Evolutionary conservation across 2,113 vertebrate genomes (phyloP).

Genomic region (Arizona elegans): DNA sequence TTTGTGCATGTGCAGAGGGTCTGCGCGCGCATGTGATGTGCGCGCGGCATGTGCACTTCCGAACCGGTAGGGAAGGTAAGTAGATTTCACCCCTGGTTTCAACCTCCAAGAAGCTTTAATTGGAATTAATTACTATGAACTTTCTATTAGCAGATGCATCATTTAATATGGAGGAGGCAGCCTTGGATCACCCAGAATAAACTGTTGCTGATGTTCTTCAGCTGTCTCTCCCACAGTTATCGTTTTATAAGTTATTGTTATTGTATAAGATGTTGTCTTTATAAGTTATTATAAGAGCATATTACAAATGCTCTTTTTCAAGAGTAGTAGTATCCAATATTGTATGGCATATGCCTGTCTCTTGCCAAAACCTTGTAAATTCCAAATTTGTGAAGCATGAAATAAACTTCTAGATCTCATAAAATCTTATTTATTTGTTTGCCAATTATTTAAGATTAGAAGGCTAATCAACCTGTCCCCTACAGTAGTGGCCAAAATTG

Average conservation of each 20-base stretch:
- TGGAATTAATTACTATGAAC: not conserved
- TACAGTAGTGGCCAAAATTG: no score
- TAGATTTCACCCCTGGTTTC: not conserved
- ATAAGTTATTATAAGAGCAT: not conserved
- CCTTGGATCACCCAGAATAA: not conserved
- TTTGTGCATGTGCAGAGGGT: no score
- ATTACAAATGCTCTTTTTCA: not conserved
- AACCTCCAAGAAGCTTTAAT: not conserved
- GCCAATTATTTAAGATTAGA: not conserved
- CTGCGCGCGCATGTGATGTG: no score
- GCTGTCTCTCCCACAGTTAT: not conserved
- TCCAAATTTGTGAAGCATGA: not conserved
- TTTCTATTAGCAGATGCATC: not conserved
- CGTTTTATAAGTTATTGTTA: not conserved
- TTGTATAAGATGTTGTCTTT: no score
- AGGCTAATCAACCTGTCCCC: not conserved
- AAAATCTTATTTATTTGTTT: not conserved
- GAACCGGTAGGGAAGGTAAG: no score
- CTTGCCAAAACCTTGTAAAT: not conserved
- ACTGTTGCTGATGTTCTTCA: not conserved
- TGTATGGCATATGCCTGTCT: not conserved
- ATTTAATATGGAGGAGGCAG: not conserved
- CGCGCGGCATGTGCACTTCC: no score
- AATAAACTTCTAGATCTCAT: not conserved
- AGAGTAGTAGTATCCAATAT: not conserved